Base-by-base conservation (phyloP, 1,140 invertebrate species). In the Mizuhopecten yessoensis region DNA sequence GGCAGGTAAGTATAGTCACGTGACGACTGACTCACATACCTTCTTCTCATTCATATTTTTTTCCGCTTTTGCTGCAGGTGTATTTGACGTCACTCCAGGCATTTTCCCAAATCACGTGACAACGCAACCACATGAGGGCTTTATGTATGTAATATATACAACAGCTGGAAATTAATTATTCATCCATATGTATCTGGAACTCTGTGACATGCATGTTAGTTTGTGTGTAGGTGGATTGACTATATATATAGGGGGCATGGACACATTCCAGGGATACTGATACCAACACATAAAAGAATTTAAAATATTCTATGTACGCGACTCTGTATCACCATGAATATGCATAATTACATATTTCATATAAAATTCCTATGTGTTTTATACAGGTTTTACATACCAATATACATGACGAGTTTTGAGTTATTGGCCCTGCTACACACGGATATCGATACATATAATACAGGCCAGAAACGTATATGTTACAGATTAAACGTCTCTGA, bases 21-120 rank as follows among this genome's bases (percentile, higher is more conserved):
- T 75, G 57, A 75, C 57, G 0, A 29, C 57, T 75, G 57, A 75
- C 57, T 75, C 57, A 75, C 57, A 75, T 75, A 75, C 15, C 57
- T 75, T 75, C 23, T 29, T 75, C n/a, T 13, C 57, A 75, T 75
- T 75, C 57, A 75, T n/a, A 75, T 75, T 75, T 57, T 75, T 75
- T 75, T n/a, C 23, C 57, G 5, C 29, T 75, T 75, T 75, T 29
- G 57, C 57, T 75, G 57, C 57, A 75, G 57, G 57, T 75, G 17
- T 20, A 17, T 20, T 7, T 45, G 57, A 75, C 57, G 57, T 75
- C 36, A 7, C 36, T 39, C 36, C 57, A 23, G 57, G 17, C 57
- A 75, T 29, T 75, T 75, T 75, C 57, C 57, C 57, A 75, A 1
- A n/a, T 75, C 57, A 75, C 57, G 1, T 75, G 57, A 29, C 57